Evolutionary conservation across 2,113 vertebrate genomes (phyloP), one percentile per base, ranked within the genome.

Genomic region (Cyanoramphus novaezelandiae): DNA sequence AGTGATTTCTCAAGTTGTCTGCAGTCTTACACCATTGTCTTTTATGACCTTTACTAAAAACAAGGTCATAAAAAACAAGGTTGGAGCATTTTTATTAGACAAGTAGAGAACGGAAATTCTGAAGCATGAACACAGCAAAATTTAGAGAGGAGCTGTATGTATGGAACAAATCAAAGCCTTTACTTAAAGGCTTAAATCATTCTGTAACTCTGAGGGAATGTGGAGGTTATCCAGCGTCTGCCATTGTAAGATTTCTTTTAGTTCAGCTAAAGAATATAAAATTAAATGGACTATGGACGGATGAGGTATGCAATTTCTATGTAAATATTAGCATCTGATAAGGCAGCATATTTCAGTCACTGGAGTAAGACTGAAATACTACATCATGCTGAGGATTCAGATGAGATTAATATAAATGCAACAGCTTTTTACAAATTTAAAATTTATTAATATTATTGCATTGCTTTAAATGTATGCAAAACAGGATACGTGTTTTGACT

Each of bases 1-100:
- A 94, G 65, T 72, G 90, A 96, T 95, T 95, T 96, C 92, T 93
- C 69, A 96, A 93, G 90, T 72, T 88, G 84, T 41, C 18, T 72
- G 43, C 70, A 57, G 88, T 69, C 92, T 96, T 94, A 64, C 86
- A 69, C 88, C 88, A 86, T 64, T 88, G 92, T 93, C 72, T 93
- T 53, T 82, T 69, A 57, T 11, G 69, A 87, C 91, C 62, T 94
- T 68, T 72, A 80, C 52, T 93, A 29, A 94, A 92, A 94, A 68
- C 92, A 87, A 84, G n/a, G 81, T 89, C 52, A 44, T 57, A 94
- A 94, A 87, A 92, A 85, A 4, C 55, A 72, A 77, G 88, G 77
- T 78, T 59, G 80, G 83, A 83, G 6, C 33, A 12, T 71, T 83
- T 94, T 88, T 93, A 52, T 86, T 88, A 43, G 70, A 53, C 28